Percentiles rank a stretch among this genome's conserved stretches.
phyloP scores from a whole-genome alignment of 2,888 invertebrate species.

The Thymelicus acteon region DNA sequence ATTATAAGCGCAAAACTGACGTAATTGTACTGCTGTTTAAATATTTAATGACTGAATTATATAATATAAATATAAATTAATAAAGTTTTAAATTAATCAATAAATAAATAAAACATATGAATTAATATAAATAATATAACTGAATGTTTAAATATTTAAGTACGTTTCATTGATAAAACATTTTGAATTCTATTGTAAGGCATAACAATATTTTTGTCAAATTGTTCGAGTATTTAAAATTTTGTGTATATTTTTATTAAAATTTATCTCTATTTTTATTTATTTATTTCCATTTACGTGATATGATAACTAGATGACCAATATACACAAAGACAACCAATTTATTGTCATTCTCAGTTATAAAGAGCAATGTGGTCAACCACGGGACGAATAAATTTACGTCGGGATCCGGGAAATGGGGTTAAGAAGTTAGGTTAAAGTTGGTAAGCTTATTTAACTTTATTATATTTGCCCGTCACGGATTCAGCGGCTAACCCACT shows the following conservation, averaged over 20 bases:
- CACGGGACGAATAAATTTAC: conserved; percentile 5
- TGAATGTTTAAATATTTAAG: conserved; percentile 32
- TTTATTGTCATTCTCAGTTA: not conserved
- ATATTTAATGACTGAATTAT: too few species aligned
- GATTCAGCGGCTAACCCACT: conserved; percentile 28
- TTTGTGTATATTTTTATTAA: too few species aligned
- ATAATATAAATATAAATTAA: too few species aligned
- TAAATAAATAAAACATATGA: too few species aligned
- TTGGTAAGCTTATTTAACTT: conserved; percentile 18
- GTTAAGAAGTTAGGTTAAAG: conserved; percentile 10
- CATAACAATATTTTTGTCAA: too few species aligned
- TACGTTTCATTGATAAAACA: not conserved
- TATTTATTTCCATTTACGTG: too few species aligned
- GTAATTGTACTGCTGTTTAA: conserved; percentile 33
- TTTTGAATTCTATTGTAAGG: not conserved
- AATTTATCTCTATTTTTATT: too few species aligned
- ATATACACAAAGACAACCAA: not conserved
- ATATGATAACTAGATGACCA: too few species aligned
- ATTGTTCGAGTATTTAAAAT: too few species aligned
- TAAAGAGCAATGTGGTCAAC: not conserved
- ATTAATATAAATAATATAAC: too few species aligned
- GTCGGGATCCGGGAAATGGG: not conserved
- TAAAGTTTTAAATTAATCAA: too few species aligned
- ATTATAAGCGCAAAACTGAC: conserved; percentile 26
- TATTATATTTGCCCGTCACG: conserved; percentile 10